Percentiles rank a stretch among this genome's conserved stretches.
Evolutionary conservation across 1,140 invertebrate species (phyloP).

Genomic region (Lasioglossum albipes): DNA sequence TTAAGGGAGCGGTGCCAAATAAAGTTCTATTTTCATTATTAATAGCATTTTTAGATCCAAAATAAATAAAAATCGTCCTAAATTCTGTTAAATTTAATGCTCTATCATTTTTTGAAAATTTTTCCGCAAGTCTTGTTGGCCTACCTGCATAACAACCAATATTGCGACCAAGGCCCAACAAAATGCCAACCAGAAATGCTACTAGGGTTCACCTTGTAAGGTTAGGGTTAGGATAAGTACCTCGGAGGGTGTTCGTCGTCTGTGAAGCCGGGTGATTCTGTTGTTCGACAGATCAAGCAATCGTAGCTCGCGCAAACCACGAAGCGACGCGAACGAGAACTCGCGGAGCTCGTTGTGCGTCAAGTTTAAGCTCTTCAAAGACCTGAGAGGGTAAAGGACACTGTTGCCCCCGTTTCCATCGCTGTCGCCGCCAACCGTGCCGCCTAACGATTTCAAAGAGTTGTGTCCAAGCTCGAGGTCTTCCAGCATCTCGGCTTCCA

Average conservation of each 20-base stretch:
- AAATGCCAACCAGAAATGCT: too few species aligned
- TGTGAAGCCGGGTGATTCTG: conserved; percentile 84
- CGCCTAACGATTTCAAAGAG: conserved; percentile 82
- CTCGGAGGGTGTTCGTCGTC: conserved; percentile 82
- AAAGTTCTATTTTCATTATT: too few species aligned
- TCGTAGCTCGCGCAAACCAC: conserved; percentile 84
- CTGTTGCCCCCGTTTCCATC: conserved; percentile 81
- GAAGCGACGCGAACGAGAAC: conserved; percentile 88
- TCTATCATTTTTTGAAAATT: too few species aligned
- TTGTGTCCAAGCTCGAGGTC: conserved; percentile 86
- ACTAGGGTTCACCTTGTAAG: too few species aligned
- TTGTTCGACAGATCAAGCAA: conserved; percentile 88
- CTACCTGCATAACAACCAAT: too few species aligned
- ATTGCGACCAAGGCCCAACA: too few species aligned
- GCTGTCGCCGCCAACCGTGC: conserved; percentile 61
- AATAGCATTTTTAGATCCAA: too few species aligned
- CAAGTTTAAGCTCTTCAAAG: conserved; percentile 85
- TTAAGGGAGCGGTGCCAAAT: too few species aligned
- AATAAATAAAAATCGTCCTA: too few species aligned
- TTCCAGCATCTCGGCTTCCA: conserved; percentile 84
- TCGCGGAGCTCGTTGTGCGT: conserved; percentile 87
- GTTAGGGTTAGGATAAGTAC: conserved; percentile 70
- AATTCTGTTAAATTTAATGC: too few species aligned
- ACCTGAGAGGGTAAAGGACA: conserved; percentile 85
- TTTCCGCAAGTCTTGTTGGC: too few species aligned